These are phyloP conservation scores for Enoplolaimus lenunculus DNA, from an alignment of 2,888 invertebrate genomes.

Conservation along the genomic window DNA sequence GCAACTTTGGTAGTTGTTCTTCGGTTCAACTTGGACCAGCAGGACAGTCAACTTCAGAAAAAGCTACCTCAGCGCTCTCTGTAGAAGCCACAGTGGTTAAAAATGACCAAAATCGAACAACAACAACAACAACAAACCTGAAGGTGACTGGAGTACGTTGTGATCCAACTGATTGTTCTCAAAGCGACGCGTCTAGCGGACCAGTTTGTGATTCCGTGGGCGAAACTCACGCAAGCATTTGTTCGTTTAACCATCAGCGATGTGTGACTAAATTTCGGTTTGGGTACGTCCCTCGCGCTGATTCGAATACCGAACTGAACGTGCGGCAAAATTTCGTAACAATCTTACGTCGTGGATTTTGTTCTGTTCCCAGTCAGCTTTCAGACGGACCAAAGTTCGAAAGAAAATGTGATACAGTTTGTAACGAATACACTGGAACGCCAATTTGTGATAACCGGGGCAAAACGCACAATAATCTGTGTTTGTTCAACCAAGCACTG, in stretches of 20 bases:
- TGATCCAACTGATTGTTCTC: background rate
- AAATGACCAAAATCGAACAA: background rate
- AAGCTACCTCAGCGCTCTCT: background rate
- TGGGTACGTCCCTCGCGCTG: background rate
- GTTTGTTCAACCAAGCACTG: background rate
- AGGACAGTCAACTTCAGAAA: background rate
- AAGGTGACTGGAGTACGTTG: background rate
- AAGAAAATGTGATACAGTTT: background rate
- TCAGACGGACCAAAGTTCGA: background rate
- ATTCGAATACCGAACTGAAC: background rate
- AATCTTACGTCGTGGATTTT: background rate
- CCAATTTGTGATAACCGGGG: conserved; percentile 13
- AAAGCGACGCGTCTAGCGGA: background rate
- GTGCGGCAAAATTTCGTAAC: background rate
- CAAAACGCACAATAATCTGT: conserved; percentile 8
- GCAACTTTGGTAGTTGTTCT: background rate
- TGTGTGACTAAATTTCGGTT: background rate
- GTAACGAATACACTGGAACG: background rate
- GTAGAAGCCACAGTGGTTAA: too few relatives aligned
- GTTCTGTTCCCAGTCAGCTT: background rate
- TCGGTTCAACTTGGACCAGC: background rate
- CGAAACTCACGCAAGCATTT: background rate
- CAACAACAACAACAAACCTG: too few relatives aligned
- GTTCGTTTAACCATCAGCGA: conserved; percentile 1
- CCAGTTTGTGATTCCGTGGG: conserved; percentile 6